Conservation (phyloP, 1,140 invertebrate species). For the Hesperophylax magnus region DNA sequence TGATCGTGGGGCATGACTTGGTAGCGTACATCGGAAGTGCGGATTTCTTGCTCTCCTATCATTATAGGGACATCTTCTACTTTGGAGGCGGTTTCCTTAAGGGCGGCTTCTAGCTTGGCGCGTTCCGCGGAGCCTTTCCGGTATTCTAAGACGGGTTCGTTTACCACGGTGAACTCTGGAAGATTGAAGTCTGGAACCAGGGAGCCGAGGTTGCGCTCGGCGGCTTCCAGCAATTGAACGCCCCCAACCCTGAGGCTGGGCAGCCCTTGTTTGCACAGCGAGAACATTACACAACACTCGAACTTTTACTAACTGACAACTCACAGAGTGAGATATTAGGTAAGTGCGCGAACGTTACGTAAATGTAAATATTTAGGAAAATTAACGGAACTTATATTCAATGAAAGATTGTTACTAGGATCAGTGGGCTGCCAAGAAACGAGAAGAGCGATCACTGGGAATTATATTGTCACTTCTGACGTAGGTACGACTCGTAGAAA, state of each 20-base stretch:
- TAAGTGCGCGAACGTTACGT: slow-evolving; percentile 56
- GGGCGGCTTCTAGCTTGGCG: slow-evolving; percentile 78
- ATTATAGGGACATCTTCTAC: slow-evolving; percentile 92
- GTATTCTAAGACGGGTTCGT: slow-evolving; percentile 88
- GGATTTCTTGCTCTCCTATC: slow-evolving; percentile 90
- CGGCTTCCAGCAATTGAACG: slow-evolving; percentile 20
- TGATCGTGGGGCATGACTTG: slow-evolving; percentile 91
- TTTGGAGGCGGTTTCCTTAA: slow-evolving; percentile 77
- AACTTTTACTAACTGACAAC: neutral
- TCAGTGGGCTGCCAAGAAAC: slow-evolving; percentile 36
- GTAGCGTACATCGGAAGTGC: slow-evolving; percentile 81
- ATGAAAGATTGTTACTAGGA: slow-evolving; percentile 23
- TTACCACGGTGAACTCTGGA: slow-evolving; percentile 80
- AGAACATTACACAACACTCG: slow-evolving; percentile 44
- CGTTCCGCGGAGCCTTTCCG: slow-evolving; percentile 88
- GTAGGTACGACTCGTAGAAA: slow-evolving; percentile 9
- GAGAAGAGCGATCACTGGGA: slow-evolving; percentile 11
- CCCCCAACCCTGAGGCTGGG: slow-evolving; percentile 11
- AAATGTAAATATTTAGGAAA: slow-evolving; percentile 28
- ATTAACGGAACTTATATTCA: slow-evolving; percentile 18
- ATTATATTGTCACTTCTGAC: slow-evolving; percentile 9
- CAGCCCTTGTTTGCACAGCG: slow-evolving; percentile 44
- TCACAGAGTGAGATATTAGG: slow-evolving; percentile 53
- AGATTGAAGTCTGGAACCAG: slow-evolving; percentile 76
- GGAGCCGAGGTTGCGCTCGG: slow-evolving; percentile 71